Evolutionary conservation across 2,113 vertebrate species (phyloP).

Genomic region (Columbina picui): DNA sequence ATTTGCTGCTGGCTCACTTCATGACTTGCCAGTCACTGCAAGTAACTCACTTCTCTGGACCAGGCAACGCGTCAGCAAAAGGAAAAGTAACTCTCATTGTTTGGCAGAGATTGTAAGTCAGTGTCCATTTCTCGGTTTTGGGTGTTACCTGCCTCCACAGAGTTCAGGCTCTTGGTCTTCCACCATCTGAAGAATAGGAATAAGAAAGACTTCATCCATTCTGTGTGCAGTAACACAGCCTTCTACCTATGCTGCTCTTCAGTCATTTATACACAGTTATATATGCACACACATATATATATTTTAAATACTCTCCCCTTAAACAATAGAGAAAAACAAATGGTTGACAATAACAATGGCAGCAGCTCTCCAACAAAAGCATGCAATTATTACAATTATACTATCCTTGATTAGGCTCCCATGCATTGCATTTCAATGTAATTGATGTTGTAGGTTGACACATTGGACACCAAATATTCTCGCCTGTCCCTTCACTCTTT

Average conservation of each 20-base stretch:
- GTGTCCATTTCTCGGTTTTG: background rate
- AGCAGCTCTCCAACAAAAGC: constrained; percentile 87
- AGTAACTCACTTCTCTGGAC: background rate
- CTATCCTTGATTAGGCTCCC: constrained; percentile 90
- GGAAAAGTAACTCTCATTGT: background rate
- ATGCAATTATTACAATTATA: constrained; percentile 92
- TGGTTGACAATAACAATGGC: constrained; percentile 88
- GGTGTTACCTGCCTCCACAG: background rate
- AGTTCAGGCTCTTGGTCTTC: background rate
- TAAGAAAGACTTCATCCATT: constrained; percentile 24
- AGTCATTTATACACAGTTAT: constrained; percentile 65
- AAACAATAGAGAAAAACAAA: constrained; percentile 88
- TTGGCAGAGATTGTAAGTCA: background rate
- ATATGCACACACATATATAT: constrained; percentile 70
- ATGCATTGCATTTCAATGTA: constrained; percentile 91
- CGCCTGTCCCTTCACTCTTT: constrained; percentile 89
- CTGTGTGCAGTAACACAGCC: constrained; percentile 14
- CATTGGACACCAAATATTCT: constrained; percentile 91
- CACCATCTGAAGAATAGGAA: background rate
- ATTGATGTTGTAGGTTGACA: constrained; percentile 95
- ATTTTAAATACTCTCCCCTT: constrained; percentile 75
- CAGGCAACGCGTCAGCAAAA: background rate
- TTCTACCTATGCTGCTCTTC: constrained; percentile 79
- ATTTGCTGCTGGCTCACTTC: background rate
- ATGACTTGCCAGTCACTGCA: background rate